These are phyloP conservation scores for Papilio machaon DNA, from an alignment of 1,140 invertebrate species.

Conservation along the genomic window DNA sequence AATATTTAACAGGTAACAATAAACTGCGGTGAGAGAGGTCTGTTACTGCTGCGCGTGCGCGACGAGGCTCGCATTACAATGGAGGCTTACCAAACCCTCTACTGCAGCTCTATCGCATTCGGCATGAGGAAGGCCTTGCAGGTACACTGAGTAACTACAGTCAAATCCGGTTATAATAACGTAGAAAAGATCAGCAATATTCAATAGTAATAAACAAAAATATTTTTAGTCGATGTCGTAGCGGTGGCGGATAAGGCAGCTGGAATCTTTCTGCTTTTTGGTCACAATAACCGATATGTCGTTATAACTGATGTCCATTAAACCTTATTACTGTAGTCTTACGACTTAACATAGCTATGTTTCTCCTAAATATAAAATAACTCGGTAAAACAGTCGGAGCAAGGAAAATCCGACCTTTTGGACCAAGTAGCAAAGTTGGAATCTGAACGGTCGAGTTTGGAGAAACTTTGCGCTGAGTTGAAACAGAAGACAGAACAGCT, in stretches of 20 bases:
- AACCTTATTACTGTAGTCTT: background rate
- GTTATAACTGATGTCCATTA: too few species aligned
- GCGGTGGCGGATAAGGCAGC: too few species aligned
- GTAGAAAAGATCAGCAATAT: background rate
- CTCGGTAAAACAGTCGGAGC: constrained; percentile 79
- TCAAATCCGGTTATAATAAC: too few species aligned
- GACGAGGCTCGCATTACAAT: constrained; percentile 98
- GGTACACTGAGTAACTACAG: constrained; percentile 67
- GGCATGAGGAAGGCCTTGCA: constrained; percentile 98
- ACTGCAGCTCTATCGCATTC: constrained; percentile 98
- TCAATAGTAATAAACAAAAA: background rate
- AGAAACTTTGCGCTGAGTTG: constrained; percentile 91
- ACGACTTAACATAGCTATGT: background rate
- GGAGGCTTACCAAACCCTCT: constrained; percentile 95
- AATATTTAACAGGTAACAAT: constrained; percentile 91
- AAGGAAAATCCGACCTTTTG: constrained; percentile 84
- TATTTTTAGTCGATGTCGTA: too few species aligned
- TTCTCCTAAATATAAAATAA: background rate
- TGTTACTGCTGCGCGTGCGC: constrained; percentile 94
- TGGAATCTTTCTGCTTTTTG: too few species aligned
- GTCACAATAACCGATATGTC: too few species aligned
- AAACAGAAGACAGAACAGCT: constrained; percentile 92
- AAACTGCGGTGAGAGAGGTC: constrained; percentile 98
- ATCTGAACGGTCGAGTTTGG: constrained; percentile 87
- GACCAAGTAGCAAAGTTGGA: constrained; percentile 84